Evolutionary conservation across 1,140 invertebrate species (phyloP).

Genomic region (Nephotettix cincticeps): DNA sequence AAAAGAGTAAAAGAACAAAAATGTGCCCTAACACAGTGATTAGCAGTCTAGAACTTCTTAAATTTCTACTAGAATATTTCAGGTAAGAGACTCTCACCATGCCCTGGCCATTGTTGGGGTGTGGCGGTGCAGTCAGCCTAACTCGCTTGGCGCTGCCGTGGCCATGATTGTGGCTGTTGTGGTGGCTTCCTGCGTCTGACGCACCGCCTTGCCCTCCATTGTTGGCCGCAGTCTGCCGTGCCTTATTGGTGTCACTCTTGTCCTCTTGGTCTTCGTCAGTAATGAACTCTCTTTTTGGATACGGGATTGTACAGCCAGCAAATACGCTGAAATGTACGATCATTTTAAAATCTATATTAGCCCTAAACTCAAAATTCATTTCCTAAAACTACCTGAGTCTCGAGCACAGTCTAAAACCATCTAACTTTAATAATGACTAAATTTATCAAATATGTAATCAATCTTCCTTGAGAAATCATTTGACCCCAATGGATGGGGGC

Average conservation of each 20-base stretch:
- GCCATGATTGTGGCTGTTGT: constrained; percentile 48
- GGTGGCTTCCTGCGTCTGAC: constrained; percentile 43
- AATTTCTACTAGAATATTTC: too few species aligned
- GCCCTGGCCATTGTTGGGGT: constrained; percentile 44
- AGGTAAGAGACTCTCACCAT: constrained; percentile 34
- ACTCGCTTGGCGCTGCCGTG: constrained; percentile 61
- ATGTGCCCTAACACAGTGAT: too few species aligned
- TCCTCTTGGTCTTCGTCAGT: constrained; percentile 98
- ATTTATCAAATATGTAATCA: too few species aligned
- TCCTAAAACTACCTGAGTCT: too few species aligned
- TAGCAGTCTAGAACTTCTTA: too few species aligned
- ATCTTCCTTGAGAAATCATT: too few species aligned
- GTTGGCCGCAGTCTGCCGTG: constrained; percentile 72
- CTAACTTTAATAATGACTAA: too few species aligned
- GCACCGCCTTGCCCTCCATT: constrained; percentile 40
- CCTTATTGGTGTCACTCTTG: constrained; percentile 81
- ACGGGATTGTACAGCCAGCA: constrained; percentile 93
- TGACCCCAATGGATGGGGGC: too few species aligned
- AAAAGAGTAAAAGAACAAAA: too few species aligned
- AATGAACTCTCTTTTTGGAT: constrained; percentile 97
- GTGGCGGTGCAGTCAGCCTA: constrained; percentile 50
- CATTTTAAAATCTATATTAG: too few species aligned
- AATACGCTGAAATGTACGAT: constrained; percentile 80
- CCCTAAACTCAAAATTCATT: too few species aligned
- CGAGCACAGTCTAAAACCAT: too few species aligned